Evolutionary conservation across 2,797 vertebrate species (phyloP), one percentile per base, ranked within the genome.

Genomic region (Anableps anableps): DNA sequence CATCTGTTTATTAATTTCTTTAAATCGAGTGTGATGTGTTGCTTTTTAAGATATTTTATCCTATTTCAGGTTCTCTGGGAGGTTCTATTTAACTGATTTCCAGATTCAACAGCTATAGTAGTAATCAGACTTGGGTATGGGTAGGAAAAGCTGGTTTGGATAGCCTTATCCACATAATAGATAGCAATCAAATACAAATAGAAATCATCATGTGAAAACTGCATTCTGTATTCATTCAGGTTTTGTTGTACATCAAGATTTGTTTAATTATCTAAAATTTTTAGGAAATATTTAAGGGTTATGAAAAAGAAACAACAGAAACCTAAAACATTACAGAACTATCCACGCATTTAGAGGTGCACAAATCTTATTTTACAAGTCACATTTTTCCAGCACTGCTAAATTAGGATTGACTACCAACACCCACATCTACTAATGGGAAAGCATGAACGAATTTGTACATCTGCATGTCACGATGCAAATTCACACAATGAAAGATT

Each of bases 391-490:
- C 11, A 45, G 29, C 41, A 45, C 2, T 8, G 41, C 6, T 47
- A 17, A 5, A 71, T 29, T 17, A 47, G 17, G 14, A 29, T 45
- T 71, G 11, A 47, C 41, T 38, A 29, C 34, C 26, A 48, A 68
- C 23, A 77, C 23, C 62, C 76, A 55, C 68, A 43, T 43, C 17
- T 41, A 58, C 36, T 29, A 26, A 58, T 19, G 17, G 14, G 16
- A 53, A 58, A 36, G 17, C 29, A 14, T 48, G 5, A 48, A 26
- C 5, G 21, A 75, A 41, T 50, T 77, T 72, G 41, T 21, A 72
- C 29, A 47, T 72, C 17, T 72, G 41, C n/a, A 73, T 48, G 48
- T 48, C 53, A 62, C n/a, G 17, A 77, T 77, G 76, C n/a, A 77
- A 45, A 77, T 64, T 62, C 55, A 79, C 13, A 72, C 45, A 64